Evolutionary conservation across 2,888 invertebrate species (phyloP).

Genomic region (Leptinotarsa tumamoca): DNA sequence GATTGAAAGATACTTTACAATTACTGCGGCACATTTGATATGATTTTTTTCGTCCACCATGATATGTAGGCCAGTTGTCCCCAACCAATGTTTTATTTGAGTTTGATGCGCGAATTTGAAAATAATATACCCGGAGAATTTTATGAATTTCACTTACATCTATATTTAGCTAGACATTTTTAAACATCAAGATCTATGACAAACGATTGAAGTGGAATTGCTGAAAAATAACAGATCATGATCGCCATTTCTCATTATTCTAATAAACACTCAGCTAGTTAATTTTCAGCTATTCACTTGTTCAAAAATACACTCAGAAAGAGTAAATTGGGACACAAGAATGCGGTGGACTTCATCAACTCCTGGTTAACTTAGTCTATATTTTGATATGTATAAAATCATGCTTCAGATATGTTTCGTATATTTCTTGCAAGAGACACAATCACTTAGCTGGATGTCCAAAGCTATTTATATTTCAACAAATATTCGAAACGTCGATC

Average conservation of each 20-base stretch:
- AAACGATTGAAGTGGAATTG: slow-evolving; percentile 30
- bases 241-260: neutral
- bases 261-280: neutral
- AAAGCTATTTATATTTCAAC: slow-evolving; percentile 40
- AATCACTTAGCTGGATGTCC: slow-evolving; percentile 55
- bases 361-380: slow-evolving; percentile 34
- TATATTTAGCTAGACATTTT: slow-evolving; percentile 39
- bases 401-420: slow-evolving; percentile 36
- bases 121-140: slow-evolving; percentile 32
- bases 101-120: slow-evolving; percentile 50
- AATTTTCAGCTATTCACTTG: slow-evolving; percentile 33
- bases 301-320: slow-evolving; percentile 32
- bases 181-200: slow-evolving; percentile 55
- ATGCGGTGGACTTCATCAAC: slow-evolving; percentile 51
- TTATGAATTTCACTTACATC: slow-evolving; percentile 33
- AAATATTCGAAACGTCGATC: slow-evolving; percentile 34
- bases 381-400: slow-evolving; percentile 57
- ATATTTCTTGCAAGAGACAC: slow-evolving; percentile 59
- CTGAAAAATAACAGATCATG: slow-evolving; percentile 19
- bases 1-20: slow-evolving; percentile 49
- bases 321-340: slow-evolving; percentile 54
- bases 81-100: slow-evolving; percentile 37
- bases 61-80: slow-evolving; percentile 62
- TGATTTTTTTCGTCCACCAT: slow-evolving; percentile 57
- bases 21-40: slow-evolving; percentile 64